Evolutionary conservation across 2,797 vertebrate genomes (phyloP).

Genomic region (Garrulus glandarius): DNA sequence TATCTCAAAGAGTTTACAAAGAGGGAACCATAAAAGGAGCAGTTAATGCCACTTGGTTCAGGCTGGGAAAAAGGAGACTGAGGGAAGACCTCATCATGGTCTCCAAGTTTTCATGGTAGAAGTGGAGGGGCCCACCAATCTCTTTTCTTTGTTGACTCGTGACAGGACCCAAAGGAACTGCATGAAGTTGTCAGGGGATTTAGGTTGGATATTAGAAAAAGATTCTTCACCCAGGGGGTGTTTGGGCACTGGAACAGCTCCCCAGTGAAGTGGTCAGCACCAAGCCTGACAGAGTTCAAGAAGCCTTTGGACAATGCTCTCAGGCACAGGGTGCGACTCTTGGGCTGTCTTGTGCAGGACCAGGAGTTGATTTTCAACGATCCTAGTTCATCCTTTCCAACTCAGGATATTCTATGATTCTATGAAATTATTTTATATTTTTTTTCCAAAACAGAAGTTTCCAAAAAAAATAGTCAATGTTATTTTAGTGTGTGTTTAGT

Average conservation of each 20-base stretch:
- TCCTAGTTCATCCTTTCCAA: neutral
- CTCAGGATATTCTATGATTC: neutral
- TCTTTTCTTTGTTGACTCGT: neutral
- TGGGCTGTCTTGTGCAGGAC: neutral
- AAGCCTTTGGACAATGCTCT: neutral
- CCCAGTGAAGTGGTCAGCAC: neutral
- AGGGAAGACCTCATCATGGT: neutral
- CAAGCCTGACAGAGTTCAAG: neutral
- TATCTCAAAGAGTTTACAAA: neutral
- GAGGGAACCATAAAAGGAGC: neutral
- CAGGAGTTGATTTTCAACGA: neutral
- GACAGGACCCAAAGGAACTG: neutral
- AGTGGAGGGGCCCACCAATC: neutral
- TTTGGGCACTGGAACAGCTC: neutral
- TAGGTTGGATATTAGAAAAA: neutral
- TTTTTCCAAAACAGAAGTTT: neutral
- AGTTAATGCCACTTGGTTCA: neutral
- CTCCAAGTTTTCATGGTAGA: neutral
- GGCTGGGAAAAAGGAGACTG: too few species aligned
- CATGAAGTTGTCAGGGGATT: neutral
- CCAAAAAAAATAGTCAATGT: accelerated
- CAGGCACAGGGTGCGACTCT: neutral
- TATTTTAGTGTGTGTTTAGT: neutral
- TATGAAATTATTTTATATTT: neutral
- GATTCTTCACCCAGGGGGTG: neutral